Evolutionary conservation across 2,797 vertebrate species (phyloP).

Genomic region (Pampus argenteus): DNA sequence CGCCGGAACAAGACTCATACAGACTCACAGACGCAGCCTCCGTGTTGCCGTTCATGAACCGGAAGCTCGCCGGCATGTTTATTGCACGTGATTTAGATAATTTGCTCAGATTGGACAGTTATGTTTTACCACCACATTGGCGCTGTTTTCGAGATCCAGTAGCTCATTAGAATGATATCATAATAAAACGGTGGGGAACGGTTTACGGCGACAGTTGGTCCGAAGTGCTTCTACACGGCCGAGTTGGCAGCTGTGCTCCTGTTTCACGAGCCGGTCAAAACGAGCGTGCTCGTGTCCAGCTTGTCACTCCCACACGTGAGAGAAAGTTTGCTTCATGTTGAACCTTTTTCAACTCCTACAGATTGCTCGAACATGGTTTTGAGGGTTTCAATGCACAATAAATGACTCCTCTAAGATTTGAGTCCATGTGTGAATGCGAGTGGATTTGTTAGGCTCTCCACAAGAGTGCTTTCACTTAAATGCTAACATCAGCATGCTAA

Average conservation of each 20-base stretch:
- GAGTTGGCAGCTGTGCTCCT: background rate
- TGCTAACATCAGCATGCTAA: too few relatives aligned
- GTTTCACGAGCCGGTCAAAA: slow-evolving; percentile 2
- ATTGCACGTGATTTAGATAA: background rate
- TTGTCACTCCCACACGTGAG: background rate
- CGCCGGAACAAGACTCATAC: background rate
- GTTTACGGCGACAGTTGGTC: background rate
- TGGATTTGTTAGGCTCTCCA: too few relatives aligned
- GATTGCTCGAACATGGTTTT: background rate
- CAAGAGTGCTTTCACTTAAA: too few relatives aligned
- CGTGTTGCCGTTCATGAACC: background rate
- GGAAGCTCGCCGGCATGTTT: background rate
- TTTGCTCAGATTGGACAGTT: background rate
- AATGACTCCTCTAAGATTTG: background rate
- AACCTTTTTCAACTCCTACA: background rate
- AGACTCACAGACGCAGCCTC: background rate
- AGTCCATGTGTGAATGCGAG: background rate
- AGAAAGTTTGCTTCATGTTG: background rate
- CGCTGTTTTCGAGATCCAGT: background rate
- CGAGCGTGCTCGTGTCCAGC: background rate
- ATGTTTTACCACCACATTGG: background rate
- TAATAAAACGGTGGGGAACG: background rate
- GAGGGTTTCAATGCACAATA: background rate
- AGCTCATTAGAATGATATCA: slow-evolving; percentile 2
- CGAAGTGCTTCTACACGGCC: background rate